A percentile compares a stretch with the other conserved stretches of the same genome.
These are phyloP conservation scores for Spinibarbus caldwelli DNA, from an alignment of 2,797 vertebrate genomes.

Conservation along the genomic window DNA sequence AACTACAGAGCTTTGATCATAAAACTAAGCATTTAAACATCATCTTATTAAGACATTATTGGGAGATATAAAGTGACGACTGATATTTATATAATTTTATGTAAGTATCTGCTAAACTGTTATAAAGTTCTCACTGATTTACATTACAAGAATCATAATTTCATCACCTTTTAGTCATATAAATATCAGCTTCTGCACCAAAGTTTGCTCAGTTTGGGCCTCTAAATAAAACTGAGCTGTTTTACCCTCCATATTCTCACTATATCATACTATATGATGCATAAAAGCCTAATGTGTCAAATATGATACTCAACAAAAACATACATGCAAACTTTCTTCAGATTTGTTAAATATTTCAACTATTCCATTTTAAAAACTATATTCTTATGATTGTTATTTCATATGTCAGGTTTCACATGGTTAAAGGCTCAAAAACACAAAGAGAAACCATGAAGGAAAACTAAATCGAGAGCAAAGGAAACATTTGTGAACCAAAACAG, in stretches of 20 bases:
- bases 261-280: too few relatives aligned
- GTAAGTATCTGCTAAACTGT: neutral
- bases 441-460: conserved; percentile 26
- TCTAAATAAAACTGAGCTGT: too few relatives aligned
- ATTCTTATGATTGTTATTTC: neutral
- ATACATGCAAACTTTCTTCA: neutral
- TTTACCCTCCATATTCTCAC: too few relatives aligned
- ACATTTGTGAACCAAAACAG: conserved; percentile 26
- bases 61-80: neutral
- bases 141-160: neutral
- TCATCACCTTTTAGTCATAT: neutral
- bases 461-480: conserved; percentile 15
- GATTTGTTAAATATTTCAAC: neutral
- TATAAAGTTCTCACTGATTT: neutral
- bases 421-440: neutral
- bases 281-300: neutral
- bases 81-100: neutral
- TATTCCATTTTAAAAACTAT: accelerated
- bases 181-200: neutral
- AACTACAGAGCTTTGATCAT: neutral
- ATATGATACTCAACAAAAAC: neutral
- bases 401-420: neutral
- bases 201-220: neutral
- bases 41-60: neutral
- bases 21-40: too few relatives aligned